Base-by-base conservation (phyloP, 2,797 vertebrate species). In the Anniella stebbinsi region DNA sequence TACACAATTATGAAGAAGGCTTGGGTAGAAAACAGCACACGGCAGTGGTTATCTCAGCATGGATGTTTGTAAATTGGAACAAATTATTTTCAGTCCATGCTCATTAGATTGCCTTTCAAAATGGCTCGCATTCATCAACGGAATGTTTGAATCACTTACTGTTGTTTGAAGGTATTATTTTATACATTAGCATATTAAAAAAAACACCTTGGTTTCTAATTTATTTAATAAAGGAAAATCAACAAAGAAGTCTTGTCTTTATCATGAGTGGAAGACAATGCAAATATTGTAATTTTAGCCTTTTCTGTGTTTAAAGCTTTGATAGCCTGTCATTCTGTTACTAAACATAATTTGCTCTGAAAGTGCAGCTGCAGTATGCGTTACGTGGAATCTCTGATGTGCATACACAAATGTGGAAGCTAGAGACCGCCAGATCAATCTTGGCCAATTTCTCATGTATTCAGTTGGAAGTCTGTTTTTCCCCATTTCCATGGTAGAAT, bases 31-130 rank as follows among this genome's bases (percentile, higher is more conserved):
- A 78, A 91, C 18, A 21, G 75, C 86, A 80, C 54, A 78, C 15
- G 12, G 41, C 73, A 57, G 66, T 84, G 38, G 90, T 78, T 84
- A 90, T 77, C 85, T 77, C 85, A 90, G 72, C 89, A 83, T 77
- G 85, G n/a, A 87, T 83, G n/a, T 73, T 87, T 28, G 67, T 83
- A 77, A 87, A 90, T 83, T 76, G 78, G 78, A 82, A 83, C 57
- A 87, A 87, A 87, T 83, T 76, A 90, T 90, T 69, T 76, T 77
- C 80, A 69, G 80, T 18, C 28, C 73, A 77, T n/a, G 70, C 60
- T 87, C 89, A 83, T 82, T 54, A 69, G 80, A 67, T 63, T 82
- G 86, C 38, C 72, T 60, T 84, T 87, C 41, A 84, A 89, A 84
- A 80, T 80, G 15, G 38, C 72, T 84, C 36, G 60, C 51, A 80